Evolutionary conservation across 1,140 invertebrate species (phyloP), one percentile per base, ranked within the genome.

Genomic region (Hylaeus anthracinus): DNA sequence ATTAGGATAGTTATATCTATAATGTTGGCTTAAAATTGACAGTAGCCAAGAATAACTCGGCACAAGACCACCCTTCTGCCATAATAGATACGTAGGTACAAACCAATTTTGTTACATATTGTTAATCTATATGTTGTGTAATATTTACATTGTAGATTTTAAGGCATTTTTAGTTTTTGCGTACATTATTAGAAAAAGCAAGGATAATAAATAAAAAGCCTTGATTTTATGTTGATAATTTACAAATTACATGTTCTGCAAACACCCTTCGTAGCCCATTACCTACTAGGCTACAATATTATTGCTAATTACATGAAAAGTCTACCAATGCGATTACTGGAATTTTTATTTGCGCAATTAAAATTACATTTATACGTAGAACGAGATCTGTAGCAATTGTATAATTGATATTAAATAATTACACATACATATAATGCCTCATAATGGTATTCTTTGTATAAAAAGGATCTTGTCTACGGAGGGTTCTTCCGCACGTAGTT

Each of bases 21-120:
- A 90, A 84, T 84, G 85, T 91, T 91, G 90, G 87, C 90, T 90
- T 91, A 85, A 86, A 87, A 80, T 87, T 87, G 90, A 91, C 90
- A 90, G 90, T 90, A 88, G 89, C 88, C 87, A 90, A 86, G 82
- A 90, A 89, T 91, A 90, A 90, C 90, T 91, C 89, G 87, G 88
- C 90, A 90, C 88, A 90, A 86, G 88, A 91, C 80, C 88, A 83
- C 88, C 84, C 75, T 85, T 91, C 80, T 89, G 90, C 90, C 90
- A 90, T 91, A 89, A 66, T 89, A 91, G 87, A 88, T 72, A 67
- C 58, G 43, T 90, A 90, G 81, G 85, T 89, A 86, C 75, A 86
- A 88, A 79, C 73, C 80, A 78, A 72, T 72, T 86, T 70, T 91
- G 86, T 91, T 91, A 86, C 73, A 88, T 84, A 86, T 88, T 91